Base-by-base conservation (phyloP, 2,888 invertebrate species). In the Diploptera punctata region DNA sequence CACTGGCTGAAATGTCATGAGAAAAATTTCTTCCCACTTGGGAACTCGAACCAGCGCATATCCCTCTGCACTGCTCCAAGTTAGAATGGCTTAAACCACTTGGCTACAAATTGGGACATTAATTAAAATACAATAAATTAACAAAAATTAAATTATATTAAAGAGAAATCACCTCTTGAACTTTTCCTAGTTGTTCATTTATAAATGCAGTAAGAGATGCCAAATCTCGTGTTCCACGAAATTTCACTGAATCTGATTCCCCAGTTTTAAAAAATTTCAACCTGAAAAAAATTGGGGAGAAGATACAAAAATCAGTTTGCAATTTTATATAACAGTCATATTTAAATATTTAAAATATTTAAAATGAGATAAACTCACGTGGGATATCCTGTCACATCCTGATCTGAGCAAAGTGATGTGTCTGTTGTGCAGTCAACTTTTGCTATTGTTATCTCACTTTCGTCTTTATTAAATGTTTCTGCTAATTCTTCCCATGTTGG, bases 361-460 rank as follows among this genome's bases (percentile, higher is more conserved):
- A 33, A 33, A 33, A 33, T 7, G 33, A 33, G 10, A 33, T 7
- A 33, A 33, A 77, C 82, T 77, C 81, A 86, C 85, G 87, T 87
- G 7, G 87, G 87, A 78, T 87, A 87, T 82, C 90, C 93, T 78
- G 93, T 92, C 13, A 95, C 90, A 79, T 92, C 92, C 80, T 92
- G 88, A 67, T 90, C 88, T 26, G 90, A 87, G 80, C 95, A 95
- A 13, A 93, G 81, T 73, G 87, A 86, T 16, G 86, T 85, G 79
- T 93, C 89, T 43, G 83, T 83, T 0, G 93, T 93, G 80, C 94
- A 94, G 80, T 95, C 93, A 0, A 94, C 92, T 83, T 93, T 91
- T 3, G 91, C 93, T 74, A 94, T 90, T 57, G 86, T 87, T 77
- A 93, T 89, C 76, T 89, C 88, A 16, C 87, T 86, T 73, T 87